phyloP scores from a whole-genome alignment of 1,140 invertebrate species.

The Drosophila chauvacae region DNA sequence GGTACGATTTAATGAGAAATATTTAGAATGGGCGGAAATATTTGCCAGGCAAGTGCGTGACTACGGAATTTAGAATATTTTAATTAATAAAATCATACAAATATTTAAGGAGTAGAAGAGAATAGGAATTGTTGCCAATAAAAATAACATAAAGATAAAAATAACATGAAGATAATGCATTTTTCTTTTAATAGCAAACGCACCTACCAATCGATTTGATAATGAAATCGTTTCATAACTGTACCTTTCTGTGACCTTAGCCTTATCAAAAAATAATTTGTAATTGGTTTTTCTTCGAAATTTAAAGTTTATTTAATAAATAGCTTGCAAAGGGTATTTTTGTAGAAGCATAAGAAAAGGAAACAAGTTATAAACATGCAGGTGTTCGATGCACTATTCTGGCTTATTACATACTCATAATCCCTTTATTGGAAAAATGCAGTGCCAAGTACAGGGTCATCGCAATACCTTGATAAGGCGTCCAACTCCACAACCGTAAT shows the following conservation, averaged over 20 bases:
- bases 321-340: not conserved
- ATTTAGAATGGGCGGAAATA: not conserved
- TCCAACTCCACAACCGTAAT: constrained; percentile 13
- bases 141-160: not conserved
- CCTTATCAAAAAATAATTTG: not conserved
- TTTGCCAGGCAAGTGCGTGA: constrained; percentile 1
- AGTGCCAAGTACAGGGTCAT: constrained; percentile 56
- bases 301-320: not conserved
- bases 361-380: constrained; percentile 2
- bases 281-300: not conserved
- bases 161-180: constrained; percentile 5
- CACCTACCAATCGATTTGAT: constrained; percentile 1
- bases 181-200: constrained; percentile 1
- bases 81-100: not conserved
- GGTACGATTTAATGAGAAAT: not conserved
- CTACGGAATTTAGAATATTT: not conserved
- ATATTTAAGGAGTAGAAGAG: not conserved
- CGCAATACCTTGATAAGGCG: constrained; percentile 19
- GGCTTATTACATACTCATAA: constrained; percentile 8
- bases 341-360: no score
- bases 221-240: constrained; percentile 8
- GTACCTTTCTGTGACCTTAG: constrained; percentile 1
- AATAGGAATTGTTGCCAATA: not conserved
- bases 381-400: constrained; percentile 19
- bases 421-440: constrained; percentile 30